These are phyloP conservation scores for Octomys mimax DNA, from an alignment of 2,797 vertebrate species.

Conservation along the genomic window DNA sequence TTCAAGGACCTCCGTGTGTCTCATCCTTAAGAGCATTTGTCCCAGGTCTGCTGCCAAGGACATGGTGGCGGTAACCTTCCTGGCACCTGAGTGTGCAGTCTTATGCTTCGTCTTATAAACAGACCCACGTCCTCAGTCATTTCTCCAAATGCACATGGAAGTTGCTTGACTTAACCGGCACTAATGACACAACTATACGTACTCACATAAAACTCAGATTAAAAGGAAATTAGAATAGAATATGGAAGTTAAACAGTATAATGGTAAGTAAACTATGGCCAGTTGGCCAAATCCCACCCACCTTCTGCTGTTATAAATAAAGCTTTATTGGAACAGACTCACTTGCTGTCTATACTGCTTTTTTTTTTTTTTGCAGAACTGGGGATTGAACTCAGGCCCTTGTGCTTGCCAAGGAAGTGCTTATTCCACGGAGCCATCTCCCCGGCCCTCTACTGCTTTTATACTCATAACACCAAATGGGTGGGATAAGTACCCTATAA, in stretches of 20 bases:
- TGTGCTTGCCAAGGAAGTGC: too few species aligned
- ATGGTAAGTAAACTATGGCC: not conserved
- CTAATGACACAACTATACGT: not conserved
- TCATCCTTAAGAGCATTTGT: constrained; percentile 77
- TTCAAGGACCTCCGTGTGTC: constrained; percentile 70
- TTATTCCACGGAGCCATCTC: too few species aligned
- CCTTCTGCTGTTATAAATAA: constrained; percentile 50
- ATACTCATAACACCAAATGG: not conserved
- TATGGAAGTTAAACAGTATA: not conserved
- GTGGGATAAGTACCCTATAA: not conserved
- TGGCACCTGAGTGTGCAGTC: constrained; percentile 56
- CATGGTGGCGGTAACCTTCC: constrained; percentile 61
- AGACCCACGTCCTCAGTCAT: not conserved
- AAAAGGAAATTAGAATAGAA: constrained; percentile 11
- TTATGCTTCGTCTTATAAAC: constrained; percentile 50
- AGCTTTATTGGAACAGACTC: constrained; percentile 52
- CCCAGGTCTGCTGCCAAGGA: constrained; percentile 75
- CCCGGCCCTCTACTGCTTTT: not conserved
- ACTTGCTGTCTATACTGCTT: not conserved
- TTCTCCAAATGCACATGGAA: not conserved
- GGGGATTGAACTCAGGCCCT: too few species aligned
- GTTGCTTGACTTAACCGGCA: not conserved
- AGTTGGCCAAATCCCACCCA: not conserved
- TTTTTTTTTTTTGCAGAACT: not conserved
- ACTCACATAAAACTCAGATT: constrained; percentile 44